These are phyloP conservation scores for Lanius collurio DNA, from an alignment of 2,113 vertebrate genomes.

Conservation along the genomic window DNA sequence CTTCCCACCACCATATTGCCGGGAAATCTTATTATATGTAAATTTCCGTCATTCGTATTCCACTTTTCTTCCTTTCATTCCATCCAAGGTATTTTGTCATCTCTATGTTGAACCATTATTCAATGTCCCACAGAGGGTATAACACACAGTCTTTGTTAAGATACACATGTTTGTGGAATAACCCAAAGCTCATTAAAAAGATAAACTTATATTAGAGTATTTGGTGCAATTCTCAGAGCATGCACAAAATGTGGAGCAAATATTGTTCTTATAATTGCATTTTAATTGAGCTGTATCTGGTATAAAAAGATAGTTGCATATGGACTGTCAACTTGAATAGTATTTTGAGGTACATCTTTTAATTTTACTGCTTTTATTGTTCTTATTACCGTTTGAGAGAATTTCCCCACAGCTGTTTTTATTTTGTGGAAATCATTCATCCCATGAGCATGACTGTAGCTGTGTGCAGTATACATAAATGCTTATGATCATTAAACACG, in stretches of 20 bases:
- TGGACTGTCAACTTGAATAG: slow-evolving; percentile 59
- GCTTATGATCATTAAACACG: slow-evolving; percentile 74
- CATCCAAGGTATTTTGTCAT: slow-evolving; percentile 12
- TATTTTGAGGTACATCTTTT: slow-evolving; percentile 74
- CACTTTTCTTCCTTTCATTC: background rate
- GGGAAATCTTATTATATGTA: slow-evolving; percentile 29
- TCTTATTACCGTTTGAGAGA: slow-evolving; percentile 66
- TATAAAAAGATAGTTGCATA: slow-evolving; percentile 53
- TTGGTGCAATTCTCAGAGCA: slow-evolving; percentile 26
- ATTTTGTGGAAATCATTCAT: slow-evolving; percentile 74
- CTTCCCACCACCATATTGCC: background rate
- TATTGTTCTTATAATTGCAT: slow-evolving; percentile 56
- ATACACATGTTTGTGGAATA: slow-evolving; percentile 32
- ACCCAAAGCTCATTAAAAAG: slow-evolving; percentile 58
- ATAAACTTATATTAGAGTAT: slow-evolving; percentile 42
- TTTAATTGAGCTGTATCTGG: slow-evolving; percentile 66
- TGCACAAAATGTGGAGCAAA: slow-evolving; percentile 58
- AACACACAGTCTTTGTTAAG: slow-evolving; percentile 30
- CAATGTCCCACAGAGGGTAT: slow-evolving; percentile 39
- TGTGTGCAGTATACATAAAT: slow-evolving; percentile 71
- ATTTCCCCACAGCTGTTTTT: slow-evolving; percentile 79
- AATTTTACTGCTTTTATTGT: slow-evolving; percentile 76
- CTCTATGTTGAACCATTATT: slow-evolving; percentile 10
- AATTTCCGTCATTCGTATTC: background rate
- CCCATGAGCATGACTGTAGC: slow-evolving; percentile 67